A percentile compares a stretch with the other conserved stretches of the same genome.
These are phyloP conservation scores for Chrysochloris asiatica DNA, from an alignment of 2,113 vertebrate species.

Conservation along the genomic window DNA sequence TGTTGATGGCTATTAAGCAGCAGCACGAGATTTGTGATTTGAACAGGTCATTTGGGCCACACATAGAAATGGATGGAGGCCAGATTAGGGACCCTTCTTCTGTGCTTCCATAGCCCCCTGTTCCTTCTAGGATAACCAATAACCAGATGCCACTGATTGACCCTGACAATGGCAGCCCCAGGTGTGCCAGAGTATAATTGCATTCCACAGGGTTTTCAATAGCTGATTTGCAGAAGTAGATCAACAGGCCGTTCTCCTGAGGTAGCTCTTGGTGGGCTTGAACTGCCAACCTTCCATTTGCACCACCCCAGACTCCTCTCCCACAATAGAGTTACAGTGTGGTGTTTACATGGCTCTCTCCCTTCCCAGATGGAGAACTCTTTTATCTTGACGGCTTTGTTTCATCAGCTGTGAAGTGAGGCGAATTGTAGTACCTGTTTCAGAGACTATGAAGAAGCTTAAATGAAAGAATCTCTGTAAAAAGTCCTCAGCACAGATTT, in stretches of 20 bases:
- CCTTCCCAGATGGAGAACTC: too few relatives aligned
- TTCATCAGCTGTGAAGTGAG: neutral
- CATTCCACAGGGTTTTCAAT: neutral
- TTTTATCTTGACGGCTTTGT: neutral
- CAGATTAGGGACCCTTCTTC: neutral
- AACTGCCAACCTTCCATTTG: neutral
- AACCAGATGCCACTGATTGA: neutral
- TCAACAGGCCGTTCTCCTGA: neutral
- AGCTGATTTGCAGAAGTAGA: neutral
- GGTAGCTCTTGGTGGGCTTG: neutral
- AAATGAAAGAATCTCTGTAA: too few relatives aligned
- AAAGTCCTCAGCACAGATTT: too few relatives aligned
- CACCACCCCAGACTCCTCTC: neutral
- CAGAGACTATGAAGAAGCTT: too few relatives aligned
- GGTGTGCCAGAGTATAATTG: neutral
- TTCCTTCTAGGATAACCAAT: neutral
- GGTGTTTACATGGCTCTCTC: neutral
- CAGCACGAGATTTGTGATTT: neutral
- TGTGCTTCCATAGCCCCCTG: neutral
- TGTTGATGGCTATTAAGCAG: neutral
- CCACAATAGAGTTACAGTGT: fast-evolving
- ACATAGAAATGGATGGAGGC: neutral
- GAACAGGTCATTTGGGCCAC: neutral
- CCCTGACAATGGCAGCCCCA: neutral
- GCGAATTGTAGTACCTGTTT: neutral